Base-by-base conservation (phyloP, 2,888 invertebrate species). In the Oxyscelio sp. region DNA sequence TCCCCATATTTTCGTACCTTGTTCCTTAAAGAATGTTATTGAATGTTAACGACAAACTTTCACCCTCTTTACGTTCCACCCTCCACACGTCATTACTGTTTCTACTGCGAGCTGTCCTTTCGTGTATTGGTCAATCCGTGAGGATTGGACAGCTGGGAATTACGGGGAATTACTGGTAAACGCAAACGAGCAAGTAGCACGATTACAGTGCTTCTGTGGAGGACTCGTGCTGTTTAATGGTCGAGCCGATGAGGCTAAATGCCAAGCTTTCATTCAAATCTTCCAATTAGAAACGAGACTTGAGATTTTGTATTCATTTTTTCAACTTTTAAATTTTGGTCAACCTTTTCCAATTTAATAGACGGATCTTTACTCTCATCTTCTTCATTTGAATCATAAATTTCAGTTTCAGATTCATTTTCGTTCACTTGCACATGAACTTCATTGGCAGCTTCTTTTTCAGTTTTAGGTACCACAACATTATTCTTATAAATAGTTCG, bases 151-250 rank as follows among this genome's bases (percentile, higher is more conserved):
- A 79, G 85, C 75, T 87, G 90, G 90, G 90, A 88, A 90, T 90
- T 87, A 87, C 86, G 83, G 74, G 85, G 89, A 90, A 90, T 90
- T 89, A 79, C 87, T 88, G 86, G 89, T 89, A 88, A 88, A 84
- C 80, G 83, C 90, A 88, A 88, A 86, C 86, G 86, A 83, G 85
- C 80, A 27, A 85, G 61, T 58, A 71, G 78, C 81, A 79, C 79
- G 83, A 81, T 85, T 71, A 80, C 71, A 77, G 80, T 77, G 66
- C 84, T 85, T 85, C 77, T 61, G 84, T 56, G 75, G 61, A 77
- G 61, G 68, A 71, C 84, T 84, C 84, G 80, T 80, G 85, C 81
- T 81, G 74, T 81, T 81, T 85, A 81, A 85, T 81, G 84, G 77
- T 56, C 61, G 21, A 66, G 59, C 80, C 65, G 81, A 85, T 80